Percentiles rank a stretch among this genome's conserved stretches.
Conservation (phyloP, 1,140 invertebrate species). For the Procambarus virginalis region DNA sequence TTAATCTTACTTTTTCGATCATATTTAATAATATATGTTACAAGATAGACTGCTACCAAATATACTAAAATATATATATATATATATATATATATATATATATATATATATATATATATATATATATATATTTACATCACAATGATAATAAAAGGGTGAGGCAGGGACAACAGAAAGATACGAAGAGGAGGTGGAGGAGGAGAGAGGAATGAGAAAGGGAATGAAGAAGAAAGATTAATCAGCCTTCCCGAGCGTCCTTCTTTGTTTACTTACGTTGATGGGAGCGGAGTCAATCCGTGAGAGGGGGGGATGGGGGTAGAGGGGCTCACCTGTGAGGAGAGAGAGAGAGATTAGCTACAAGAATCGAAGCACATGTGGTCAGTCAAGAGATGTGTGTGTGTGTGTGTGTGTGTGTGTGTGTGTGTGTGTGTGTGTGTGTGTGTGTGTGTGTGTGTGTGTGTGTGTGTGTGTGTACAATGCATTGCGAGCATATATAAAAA, state of each 20-base stretch:
- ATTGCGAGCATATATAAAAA: no score
- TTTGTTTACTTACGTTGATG: no score
- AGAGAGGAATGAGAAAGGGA: neutral
- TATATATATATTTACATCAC: neutral
- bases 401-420: neutral
- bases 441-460: neutral
- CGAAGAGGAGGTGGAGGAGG: neutral
- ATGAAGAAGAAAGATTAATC: neutral
- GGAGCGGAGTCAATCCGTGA: neutral
- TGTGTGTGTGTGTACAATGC: neutral
- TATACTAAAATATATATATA: constrained; percentile 5
- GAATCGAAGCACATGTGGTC: no score
- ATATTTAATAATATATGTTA: no score
- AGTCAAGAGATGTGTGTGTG: neutral
- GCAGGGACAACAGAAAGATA: neutral
- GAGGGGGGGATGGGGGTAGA: neutral
- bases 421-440: neutral
- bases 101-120: neutral
- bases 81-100: constrained; percentile 5
- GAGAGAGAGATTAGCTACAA: no score
- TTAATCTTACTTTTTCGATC: no score
- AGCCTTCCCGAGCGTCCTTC: no score
- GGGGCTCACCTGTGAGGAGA: neutral
- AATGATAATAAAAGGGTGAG: neutral
- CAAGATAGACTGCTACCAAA: no score